Conservation (phyloP, 2,888 invertebrate species). For the Drosophila stalkeri region DNA sequence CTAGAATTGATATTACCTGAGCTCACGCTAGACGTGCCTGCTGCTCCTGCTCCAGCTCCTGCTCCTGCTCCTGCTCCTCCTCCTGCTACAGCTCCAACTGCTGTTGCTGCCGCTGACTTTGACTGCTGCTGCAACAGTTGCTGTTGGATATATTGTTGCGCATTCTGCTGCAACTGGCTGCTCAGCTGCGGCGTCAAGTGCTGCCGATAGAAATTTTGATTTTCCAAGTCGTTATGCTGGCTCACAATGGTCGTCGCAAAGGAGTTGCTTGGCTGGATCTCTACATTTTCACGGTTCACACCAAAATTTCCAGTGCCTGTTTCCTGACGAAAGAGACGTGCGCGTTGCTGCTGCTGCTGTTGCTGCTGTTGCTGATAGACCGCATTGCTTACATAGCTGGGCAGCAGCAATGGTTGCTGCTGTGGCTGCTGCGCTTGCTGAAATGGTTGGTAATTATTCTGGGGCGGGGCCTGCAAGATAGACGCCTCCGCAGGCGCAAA, state of each 20-base stretch:
- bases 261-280: constrained; percentile 73
- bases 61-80: not conserved
- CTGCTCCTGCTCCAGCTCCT: not conserved
- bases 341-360: constrained; percentile 80
- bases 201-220: constrained; percentile 83
- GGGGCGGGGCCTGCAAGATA: constrained; percentile 74
- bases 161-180: constrained; percentile 84
- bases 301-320: constrained; percentile 88
- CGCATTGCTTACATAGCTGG: constrained; percentile 74
- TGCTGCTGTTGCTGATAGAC: constrained; percentile 72
- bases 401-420: constrained; percentile 75
- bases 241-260: constrained; percentile 68
- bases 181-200: constrained; percentile 81
- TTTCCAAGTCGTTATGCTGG: constrained; percentile 75
- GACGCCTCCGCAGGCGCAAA: constrained; percentile 80
- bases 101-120: constrained; percentile 25
- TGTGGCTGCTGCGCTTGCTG: constrained; percentile 72
- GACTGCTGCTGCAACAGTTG: constrained; percentile 61
- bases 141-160: constrained; percentile 82
- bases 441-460: constrained; percentile 75
- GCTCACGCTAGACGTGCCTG: constrained; percentile 49
- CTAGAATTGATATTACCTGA: constrained; percentile 74
- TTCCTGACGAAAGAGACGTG: constrained; percentile 87
- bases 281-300: constrained; percentile 85
- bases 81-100: constrained; percentile 16